Conservation (phyloP, 1,140 invertebrate species). For the Drosophila sturtevanti region DNA sequence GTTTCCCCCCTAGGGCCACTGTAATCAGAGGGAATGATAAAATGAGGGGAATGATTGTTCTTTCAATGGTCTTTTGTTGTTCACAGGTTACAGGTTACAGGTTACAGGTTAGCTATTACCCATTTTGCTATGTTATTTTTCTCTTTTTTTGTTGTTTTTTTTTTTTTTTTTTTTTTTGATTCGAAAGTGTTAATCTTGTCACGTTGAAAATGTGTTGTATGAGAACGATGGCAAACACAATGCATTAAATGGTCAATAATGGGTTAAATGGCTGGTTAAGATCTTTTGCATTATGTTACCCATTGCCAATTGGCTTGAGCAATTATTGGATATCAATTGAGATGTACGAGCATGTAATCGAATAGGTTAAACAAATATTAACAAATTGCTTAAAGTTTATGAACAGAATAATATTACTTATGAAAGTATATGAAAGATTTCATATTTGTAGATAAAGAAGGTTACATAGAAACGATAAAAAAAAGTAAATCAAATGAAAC, state of each 20-base stretch:
- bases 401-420: too few relatives aligned
- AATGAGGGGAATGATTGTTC: neutral
- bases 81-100: too few relatives aligned
- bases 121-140: slow-evolving; percentile 15
- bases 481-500: too few relatives aligned
- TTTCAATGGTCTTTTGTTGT: slow-evolving; percentile 52
- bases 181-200: slow-evolving; percentile 48
- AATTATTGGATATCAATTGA: neutral
- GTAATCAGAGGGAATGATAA: neutral
- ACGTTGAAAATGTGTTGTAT: slow-evolving; percentile 35
- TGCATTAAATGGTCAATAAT: slow-evolving; percentile 26
- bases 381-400: too few relatives aligned
- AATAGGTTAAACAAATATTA: too few relatives aligned
- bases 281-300: neutral
- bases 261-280: slow-evolving; percentile 20
- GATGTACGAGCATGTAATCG: too few relatives aligned
- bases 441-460: too few relatives aligned
- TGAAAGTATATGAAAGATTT: too few relatives aligned
- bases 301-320: neutral
- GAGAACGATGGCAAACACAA: neutral
- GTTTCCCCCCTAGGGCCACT: slow-evolving; percentile 20
- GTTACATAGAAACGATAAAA: too few relatives aligned
- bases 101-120: slow-evolving; percentile 31
- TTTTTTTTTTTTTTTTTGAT: neutral
- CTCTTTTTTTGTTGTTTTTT: neutral